Conservation (phyloP, 2,797 vertebrate genomes). For the Synaphobranchus kaupii region DNA sequence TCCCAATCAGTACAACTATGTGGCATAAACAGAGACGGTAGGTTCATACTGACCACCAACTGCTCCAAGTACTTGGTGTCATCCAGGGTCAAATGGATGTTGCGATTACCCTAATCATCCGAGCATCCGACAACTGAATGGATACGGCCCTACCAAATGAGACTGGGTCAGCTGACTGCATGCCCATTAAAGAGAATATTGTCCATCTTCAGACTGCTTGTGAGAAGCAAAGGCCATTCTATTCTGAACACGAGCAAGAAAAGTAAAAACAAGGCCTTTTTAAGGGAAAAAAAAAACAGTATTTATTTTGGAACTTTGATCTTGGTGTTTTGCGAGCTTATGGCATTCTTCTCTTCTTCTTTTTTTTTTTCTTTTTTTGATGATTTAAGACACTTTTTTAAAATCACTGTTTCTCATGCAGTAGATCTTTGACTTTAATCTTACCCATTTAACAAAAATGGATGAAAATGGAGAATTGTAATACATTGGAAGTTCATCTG, state of each 20-base stretch:
- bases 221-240: slow-evolving; percentile 17
- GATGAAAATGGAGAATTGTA: background rate
- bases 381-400: slow-evolving; percentile 7
- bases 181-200: slow-evolving; percentile 39
- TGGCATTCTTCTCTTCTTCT: slow-evolving; percentile 18
- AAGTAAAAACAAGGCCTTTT: slow-evolving; percentile 22
- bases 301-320: slow-evolving; percentile 42
- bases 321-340: slow-evolving; percentile 21
- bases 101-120: slow-evolving; percentile 71
- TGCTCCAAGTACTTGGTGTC: slow-evolving; percentile 78
- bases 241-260: background rate
- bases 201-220: slow-evolving; percentile 9
- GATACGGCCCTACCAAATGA: slow-evolving; percentile 69
- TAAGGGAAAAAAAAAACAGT: slow-evolving; percentile 30
- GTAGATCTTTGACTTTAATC: background rate
- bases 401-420: slow-evolving; percentile 18
- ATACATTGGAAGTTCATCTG: slow-evolving; percentile 11
- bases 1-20: slow-evolving; percentile 98
- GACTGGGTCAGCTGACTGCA: slow-evolving; percentile 72
- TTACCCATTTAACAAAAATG: slow-evolving; percentile 8
- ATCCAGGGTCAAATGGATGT: slow-evolving; percentile 82
- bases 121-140: slow-evolving; percentile 75
- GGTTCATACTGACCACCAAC: slow-evolving; percentile 72
- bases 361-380: slow-evolving; percentile 3
- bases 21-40: slow-evolving; percentile 68